phyloP scores from a whole-genome alignment of 1,140 invertebrate species.

The Drosophila kurseongensis region DNA sequence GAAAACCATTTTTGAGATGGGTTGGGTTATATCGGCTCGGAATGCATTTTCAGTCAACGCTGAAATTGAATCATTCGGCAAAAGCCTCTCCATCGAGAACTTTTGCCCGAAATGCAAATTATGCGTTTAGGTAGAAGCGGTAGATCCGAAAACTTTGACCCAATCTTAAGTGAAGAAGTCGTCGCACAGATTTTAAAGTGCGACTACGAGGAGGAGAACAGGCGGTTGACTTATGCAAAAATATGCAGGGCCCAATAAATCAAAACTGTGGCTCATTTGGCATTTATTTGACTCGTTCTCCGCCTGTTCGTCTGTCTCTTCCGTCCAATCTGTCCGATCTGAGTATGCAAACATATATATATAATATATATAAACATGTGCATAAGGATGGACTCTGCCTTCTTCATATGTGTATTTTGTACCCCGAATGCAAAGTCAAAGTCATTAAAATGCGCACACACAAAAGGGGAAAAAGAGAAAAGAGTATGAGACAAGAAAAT shows the following conservation, averaged over 20 bases:
- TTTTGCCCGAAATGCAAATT: slow-evolving; percentile 66
- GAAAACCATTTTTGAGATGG: slow-evolving; percentile 47
- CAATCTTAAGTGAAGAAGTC: slow-evolving; percentile 30
- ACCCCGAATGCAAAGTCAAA: slow-evolving; percentile 25
- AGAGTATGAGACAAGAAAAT: slow-evolving; percentile 8
- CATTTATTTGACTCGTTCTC: slow-evolving; percentile 34
- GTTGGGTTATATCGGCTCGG: slow-evolving; percentile 18
- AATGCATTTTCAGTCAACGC: slow-evolving; percentile 70
- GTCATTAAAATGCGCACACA: slow-evolving; percentile 45
- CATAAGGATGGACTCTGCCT: not conserved
- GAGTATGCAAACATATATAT: slow-evolving; percentile 13
- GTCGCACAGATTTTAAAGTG: slow-evolving; percentile 17
- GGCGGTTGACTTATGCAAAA: slow-evolving; percentile 26
- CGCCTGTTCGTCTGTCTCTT: slow-evolving; percentile 1
- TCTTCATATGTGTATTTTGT: slow-evolving; percentile 3
- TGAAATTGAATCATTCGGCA: slow-evolving; percentile 79
- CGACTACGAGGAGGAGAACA: not conserved
- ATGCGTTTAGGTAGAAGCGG: slow-evolving; percentile 64
- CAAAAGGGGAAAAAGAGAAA: not conserved
- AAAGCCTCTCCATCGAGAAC: slow-evolving; percentile 55
- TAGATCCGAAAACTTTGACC: slow-evolving; percentile 32
- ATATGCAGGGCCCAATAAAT: slow-evolving; percentile 55
- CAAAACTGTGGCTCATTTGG: slow-evolving; percentile 53
- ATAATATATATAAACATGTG: slow-evolving; percentile 12
- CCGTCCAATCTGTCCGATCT: not conserved